Percentiles rank a stretch among this genome's conserved stretches.
phyloP scores from a whole-genome alignment of 2,888 invertebrate species.

The Rhamphomyia laevipes region DNA sequence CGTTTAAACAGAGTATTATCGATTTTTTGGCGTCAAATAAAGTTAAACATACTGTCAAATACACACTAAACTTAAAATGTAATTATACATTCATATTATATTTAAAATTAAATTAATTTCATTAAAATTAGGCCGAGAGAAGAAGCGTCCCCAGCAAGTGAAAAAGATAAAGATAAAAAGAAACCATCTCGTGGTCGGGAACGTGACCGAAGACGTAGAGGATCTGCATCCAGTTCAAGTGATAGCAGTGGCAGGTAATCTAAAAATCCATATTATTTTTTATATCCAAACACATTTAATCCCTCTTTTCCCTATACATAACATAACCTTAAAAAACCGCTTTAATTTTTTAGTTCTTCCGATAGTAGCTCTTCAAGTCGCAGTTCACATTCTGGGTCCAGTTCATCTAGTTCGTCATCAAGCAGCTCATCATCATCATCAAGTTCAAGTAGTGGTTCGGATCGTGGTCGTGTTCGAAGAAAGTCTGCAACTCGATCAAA shows the following conservation, averaged over 20 bases:
- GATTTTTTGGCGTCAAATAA: no score
- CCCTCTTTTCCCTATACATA: background rate
- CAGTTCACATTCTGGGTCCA: constrained; percentile 59
- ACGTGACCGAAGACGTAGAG: constrained; percentile 37
- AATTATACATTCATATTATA: no score
- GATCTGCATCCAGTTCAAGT: constrained; percentile 67
- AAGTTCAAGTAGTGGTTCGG: constrained; percentile 52
- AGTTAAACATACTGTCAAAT: no score
- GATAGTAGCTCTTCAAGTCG: constrained; percentile 68
- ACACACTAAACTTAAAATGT: no score
- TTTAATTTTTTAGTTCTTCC: constrained; percentile 47
- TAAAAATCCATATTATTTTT: constrained; percentile 34
- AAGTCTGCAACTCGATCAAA: constrained; percentile 39
- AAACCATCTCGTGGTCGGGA: constrained; percentile 23
- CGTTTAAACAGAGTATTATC: no score
- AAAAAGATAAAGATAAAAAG: constrained; percentile 47
- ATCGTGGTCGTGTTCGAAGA: constrained; percentile 51
- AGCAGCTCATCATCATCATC: constrained; percentile 49
- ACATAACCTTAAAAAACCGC: no score
- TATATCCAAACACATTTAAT: background rate
- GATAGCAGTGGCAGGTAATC: constrained; percentile 62
- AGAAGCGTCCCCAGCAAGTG: constrained; percentile 40
- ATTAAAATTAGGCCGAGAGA: constrained; percentile 37
- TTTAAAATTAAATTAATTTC: no score
- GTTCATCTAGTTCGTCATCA: constrained; percentile 50